phyloP scores from a whole-genome alignment of 2,888 invertebrate species.

The Ochropleura leucogaster region DNA sequence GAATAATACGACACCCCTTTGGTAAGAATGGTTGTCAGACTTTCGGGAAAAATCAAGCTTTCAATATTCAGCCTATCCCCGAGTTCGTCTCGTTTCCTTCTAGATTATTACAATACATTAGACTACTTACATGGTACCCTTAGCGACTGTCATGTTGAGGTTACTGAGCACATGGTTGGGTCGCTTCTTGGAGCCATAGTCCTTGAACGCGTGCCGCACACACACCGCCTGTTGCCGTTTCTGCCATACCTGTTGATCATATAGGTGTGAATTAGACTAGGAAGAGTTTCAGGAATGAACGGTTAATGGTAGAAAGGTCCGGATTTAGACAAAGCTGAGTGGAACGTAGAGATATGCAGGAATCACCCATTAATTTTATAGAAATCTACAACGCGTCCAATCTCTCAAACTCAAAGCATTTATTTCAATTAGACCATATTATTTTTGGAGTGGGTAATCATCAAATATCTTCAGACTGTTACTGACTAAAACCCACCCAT shows the following conservation, averaged over 20 bases:
- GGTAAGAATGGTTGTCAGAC: too few species aligned
- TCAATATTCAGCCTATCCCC: too few species aligned
- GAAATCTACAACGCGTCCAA: not conserved
- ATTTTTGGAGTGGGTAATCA: too few species aligned
- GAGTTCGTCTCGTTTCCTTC: not conserved
- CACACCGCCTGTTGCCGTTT: constrained; percentile 96
- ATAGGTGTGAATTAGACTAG: not conserved
- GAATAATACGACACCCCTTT: not conserved
- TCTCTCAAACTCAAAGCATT: not conserved
- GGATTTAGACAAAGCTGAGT: not conserved
- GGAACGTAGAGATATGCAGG: not conserved
- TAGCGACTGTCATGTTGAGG: constrained; percentile 97
- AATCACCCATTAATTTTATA: not conserved
- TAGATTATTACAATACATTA: not conserved
- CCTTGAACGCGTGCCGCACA: constrained; percentile 96
- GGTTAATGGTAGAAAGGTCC: not conserved
- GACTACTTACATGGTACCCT: constrained; percentile 97
- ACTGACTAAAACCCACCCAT: too few species aligned
- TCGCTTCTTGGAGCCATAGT: constrained; percentile 96
- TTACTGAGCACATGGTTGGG: constrained; percentile 96
- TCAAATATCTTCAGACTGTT: too few species aligned
- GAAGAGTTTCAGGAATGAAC: not conserved
- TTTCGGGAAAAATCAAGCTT: too few species aligned
- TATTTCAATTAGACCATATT: too few species aligned
- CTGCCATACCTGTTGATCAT: constrained; percentile 89